phyloP scores from a whole-genome alignment of 2,113 vertebrate species.

The Oenanthe oenanthe region DNA sequence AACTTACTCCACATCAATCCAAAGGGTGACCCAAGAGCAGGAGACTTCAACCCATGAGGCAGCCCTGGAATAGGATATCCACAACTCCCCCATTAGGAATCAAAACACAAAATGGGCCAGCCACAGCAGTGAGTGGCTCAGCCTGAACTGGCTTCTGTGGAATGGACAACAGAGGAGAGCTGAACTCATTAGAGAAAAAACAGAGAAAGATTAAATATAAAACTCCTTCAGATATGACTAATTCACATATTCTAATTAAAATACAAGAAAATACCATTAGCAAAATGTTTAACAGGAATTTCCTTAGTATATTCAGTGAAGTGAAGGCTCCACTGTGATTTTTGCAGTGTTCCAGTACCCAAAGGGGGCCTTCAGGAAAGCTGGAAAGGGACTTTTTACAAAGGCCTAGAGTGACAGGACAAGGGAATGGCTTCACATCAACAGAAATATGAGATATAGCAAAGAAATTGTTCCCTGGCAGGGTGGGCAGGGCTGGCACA shows the following conservation, averaged over 20 bases:
- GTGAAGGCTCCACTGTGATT: neutral
- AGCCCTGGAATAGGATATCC: neutral
- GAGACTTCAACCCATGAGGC: neutral
- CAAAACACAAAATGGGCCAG: neutral
- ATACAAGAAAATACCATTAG: neutral
- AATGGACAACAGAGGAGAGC: neutral
- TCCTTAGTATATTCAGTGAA: neutral
- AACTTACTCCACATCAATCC: neutral
- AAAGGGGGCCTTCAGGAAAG: neutral
- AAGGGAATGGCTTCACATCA: neutral
- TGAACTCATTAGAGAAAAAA: neutral
- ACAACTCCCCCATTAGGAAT: neutral
- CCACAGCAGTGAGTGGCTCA: neutral
- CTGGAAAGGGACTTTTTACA: neutral
- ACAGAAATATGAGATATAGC: neutral
- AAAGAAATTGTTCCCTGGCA: neutral
- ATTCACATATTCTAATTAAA: neutral
- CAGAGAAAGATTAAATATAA: neutral
- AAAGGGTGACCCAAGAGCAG: neutral
- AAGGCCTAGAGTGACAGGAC: rapidly evolving
- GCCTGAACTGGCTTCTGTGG: neutral
- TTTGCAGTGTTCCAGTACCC: neutral
- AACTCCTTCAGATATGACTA: neutral
- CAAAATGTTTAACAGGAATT: neutral
- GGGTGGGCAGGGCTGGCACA: neutral